These are phyloP conservation scores for Heliconius sara DNA, from an alignment of 2,888 invertebrate genomes.

Conservation along the genomic window DNA sequence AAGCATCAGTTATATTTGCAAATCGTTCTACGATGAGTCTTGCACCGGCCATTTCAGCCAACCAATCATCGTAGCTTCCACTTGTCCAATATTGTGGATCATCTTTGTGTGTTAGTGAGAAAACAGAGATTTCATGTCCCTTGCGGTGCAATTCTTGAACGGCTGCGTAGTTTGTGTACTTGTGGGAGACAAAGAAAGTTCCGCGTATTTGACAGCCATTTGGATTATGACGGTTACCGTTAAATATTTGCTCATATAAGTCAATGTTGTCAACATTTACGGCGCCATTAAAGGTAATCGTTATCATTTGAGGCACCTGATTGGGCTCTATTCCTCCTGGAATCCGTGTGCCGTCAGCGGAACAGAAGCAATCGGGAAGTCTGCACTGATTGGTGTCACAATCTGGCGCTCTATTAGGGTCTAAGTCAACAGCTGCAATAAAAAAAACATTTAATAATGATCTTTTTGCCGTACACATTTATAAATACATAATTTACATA, in stretches of 20 bases:
- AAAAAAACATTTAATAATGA: conserved; percentile 22
- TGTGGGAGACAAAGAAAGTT: conserved; percentile 96
- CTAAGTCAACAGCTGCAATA: conserved; percentile 91
- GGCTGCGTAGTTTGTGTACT: conserved; percentile 95
- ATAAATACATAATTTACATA: neutral
- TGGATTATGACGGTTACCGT: conserved; percentile 92
- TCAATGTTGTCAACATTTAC: conserved; percentile 97
- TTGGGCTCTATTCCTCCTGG: conserved; percentile 92
- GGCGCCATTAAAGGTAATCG: conserved; percentile 96
- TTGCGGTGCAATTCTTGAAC: conserved; percentile 94
- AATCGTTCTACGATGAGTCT: conserved; percentile 94
- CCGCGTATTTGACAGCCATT: conserved; percentile 95
- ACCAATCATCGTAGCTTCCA: conserved; percentile 95
- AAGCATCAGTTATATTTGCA: conserved; percentile 95
- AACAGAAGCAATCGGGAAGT: conserved; percentile 96
- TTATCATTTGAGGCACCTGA: conserved; percentile 96
- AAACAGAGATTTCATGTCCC: conserved; percentile 96
- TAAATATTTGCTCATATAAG: conserved; percentile 94
- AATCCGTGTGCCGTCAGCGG: conserved; percentile 95
- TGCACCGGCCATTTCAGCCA: conserved; percentile 97
- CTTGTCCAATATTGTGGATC: conserved; percentile 95
- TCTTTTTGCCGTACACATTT: neutral
- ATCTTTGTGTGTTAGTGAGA: conserved; percentile 96
- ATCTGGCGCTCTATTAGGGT: conserved; percentile 96
- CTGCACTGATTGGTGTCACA: conserved; percentile 95